phyloP scores from a whole-genome alignment of 2,113 vertebrate species.

The Marmota monax region DNA sequence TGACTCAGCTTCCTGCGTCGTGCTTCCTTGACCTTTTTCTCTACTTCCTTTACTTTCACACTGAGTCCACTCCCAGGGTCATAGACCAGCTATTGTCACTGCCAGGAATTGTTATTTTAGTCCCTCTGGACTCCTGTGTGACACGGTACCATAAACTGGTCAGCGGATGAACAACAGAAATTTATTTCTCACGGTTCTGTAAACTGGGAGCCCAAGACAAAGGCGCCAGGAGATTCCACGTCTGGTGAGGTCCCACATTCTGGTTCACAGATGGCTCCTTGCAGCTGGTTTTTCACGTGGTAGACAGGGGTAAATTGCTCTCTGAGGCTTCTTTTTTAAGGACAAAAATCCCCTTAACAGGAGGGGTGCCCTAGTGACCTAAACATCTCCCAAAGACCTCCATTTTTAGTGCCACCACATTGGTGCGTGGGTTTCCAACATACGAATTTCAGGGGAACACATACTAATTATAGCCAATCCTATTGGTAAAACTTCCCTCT shows the following conservation, averaged over 20 bases:
- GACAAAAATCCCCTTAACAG: neutral
- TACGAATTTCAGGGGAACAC: neutral
- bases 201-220: neutral
- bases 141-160: too few species aligned
- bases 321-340: neutral
- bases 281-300: neutral
- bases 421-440: neutral
- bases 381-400: neutral
- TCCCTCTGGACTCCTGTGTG: fast-evolving
- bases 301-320: neutral
- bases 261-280: neutral
- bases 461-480: neutral
- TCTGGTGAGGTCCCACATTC: neutral
- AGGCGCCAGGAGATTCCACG: fast-evolving
- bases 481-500: neutral
- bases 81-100: neutral
- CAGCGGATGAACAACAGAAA: neutral
- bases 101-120: neutral
- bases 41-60: neutral
- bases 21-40: neutral
- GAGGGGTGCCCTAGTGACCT: too few species aligned
- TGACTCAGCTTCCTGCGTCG: neutral
- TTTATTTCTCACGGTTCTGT: neutral
- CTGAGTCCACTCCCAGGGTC: neutral
- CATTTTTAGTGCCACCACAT: neutral